Evolutionary conservation across 2,113 vertebrate species (phyloP).

Genomic region (Pedionomus torquatus): DNA sequence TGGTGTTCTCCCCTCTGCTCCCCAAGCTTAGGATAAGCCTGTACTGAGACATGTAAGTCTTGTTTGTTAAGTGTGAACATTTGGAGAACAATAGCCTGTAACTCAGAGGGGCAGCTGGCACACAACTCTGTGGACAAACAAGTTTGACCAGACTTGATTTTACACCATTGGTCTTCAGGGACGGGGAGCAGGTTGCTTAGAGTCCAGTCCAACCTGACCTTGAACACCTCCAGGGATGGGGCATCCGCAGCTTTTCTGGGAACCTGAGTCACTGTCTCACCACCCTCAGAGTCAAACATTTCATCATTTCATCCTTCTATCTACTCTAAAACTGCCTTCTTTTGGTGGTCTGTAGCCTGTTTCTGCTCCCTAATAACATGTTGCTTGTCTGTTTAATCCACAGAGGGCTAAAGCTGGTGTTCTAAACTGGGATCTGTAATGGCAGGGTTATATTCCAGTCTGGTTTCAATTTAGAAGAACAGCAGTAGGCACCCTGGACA

Average conservation of each 20-base stretch:
- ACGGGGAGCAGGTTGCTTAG: neutral
- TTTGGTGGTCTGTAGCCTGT: neutral
- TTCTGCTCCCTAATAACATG: neutral
- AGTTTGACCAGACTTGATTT: neutral
- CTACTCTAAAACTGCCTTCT: neutral
- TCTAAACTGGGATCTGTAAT: neutral
- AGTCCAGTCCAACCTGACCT: neutral
- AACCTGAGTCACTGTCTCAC: neutral
- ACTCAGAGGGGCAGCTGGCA: neutral
- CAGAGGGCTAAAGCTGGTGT: neutral
- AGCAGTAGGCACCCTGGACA: neutral
- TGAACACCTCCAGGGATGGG: no score
- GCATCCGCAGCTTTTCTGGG: neutral
- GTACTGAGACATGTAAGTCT: neutral
- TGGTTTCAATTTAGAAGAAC: neutral
- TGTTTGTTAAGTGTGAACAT: neutral
- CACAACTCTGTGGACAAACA: neutral
- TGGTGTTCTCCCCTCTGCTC: neutral
- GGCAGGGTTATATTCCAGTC: neutral
- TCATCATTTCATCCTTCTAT: neutral
- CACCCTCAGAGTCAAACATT: neutral
- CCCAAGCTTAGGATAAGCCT: neutral
- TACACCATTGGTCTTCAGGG: neutral
- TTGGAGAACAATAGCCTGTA: neutral
- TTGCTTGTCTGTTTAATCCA: neutral